Evolutionary conservation across 1,140 invertebrate genomes (phyloP).

Genomic region (Cyclargus thomasi): DNA sequence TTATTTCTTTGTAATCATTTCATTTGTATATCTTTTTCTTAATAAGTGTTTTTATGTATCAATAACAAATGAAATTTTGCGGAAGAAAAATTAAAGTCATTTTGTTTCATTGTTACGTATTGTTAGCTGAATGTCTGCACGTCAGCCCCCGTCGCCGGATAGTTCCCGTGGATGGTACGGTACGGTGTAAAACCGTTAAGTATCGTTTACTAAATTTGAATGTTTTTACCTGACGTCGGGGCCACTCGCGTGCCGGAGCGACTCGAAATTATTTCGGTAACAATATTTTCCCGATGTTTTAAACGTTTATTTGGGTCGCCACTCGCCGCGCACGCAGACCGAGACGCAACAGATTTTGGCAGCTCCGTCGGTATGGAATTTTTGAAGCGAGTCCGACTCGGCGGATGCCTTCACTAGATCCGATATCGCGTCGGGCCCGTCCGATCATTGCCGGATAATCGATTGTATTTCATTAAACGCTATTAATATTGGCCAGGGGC

Average conservation of each 20-base stretch:
- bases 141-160: not conserved
- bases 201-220: not conserved
- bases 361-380: conserved; percentile 26
- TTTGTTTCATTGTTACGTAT: not conserved
- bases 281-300: conserved; percentile 19
- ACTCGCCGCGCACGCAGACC: conserved; percentile 14
- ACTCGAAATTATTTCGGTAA: conserved; percentile 10
- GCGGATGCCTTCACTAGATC: conserved; percentile 3
- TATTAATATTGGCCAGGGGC: not conserved
- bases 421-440: not conserved
- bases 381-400: conserved; percentile 8
- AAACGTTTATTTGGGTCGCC: conserved; percentile 16
- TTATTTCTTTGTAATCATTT: no score
- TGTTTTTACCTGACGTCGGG: not conserved
- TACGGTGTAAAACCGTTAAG: not conserved
- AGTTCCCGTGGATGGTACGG: not conserved
- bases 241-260: conserved; percentile 7
- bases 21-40: no score
- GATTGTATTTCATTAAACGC: not conserved
- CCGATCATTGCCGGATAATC: not conserved
- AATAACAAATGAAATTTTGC: no score
- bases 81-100: no score
- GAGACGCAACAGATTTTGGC: conserved; percentile 39
- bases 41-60: no score
- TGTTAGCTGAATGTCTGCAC: not conserved